Base-by-base conservation (phyloP, 1,140 invertebrate species). In the Delia radicum region DNA sequence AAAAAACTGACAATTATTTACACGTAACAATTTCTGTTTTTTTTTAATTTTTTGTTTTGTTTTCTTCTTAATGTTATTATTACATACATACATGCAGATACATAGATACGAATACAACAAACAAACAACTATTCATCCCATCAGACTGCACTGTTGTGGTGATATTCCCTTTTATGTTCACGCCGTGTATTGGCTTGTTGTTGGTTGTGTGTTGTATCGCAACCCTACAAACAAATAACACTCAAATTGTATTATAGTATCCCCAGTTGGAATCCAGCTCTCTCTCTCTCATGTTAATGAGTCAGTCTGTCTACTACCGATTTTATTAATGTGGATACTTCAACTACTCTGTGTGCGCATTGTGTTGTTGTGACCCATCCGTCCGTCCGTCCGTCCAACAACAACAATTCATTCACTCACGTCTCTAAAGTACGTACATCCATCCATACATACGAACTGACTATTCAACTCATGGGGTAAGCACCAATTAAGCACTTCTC, bases 401-500 rank as follows among this genome's bases (percentile, higher is more conserved):
- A 37, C 33, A 37, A 37, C 33, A n/a, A n/a, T n/a, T n/a, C n/a
- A n/a, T n/a, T n/a, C n/a, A n/a, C n/a, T n/a, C n/a, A n/a, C n/a
- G n/a, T n/a, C n/a, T n/a, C n/a, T n/a, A n/a, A n/a, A n/a, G n/a
- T 15, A 55, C 48, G 24, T 21, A 21, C 48, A 21, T 21, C 18
- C 21, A 55, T n/a, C 12, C 15, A 18, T 3, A 48, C 46, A 18
- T n/a, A n/a, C 48, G 24, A 55, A 21, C 48, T 21, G n/a, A 21
- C 48, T 55, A 21, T 55, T 18, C n/a, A 7, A 21, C n/a, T 18
- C 48, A 55, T 24, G 48, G 48, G n/a, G 48, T 55, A 37, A 69
- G 18, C 65, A 33, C 27, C 63, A 67, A 67, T 67, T 67, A 67
- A 67, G 63, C 63, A 67, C 63, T 67, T 67, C 29, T 69, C 65